These are phyloP conservation scores for Macrotrachela quadricornifera DNA, from an alignment of 1,140 invertebrate genomes.

Conservation along the genomic window DNA sequence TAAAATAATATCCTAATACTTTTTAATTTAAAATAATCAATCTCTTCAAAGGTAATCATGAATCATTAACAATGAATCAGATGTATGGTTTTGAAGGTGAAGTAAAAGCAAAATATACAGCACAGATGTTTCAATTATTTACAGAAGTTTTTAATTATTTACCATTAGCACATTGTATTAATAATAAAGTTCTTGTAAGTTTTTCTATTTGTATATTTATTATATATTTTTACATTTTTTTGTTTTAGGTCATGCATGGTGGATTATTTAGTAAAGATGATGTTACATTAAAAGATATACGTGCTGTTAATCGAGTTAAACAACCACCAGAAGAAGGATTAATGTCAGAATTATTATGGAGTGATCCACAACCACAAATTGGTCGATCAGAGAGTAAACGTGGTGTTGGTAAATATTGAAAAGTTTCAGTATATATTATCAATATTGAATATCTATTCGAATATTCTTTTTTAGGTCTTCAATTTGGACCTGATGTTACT, in stretches of 20 bases:
- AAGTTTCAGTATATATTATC: too few relatives aligned
- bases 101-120: constrained; percentile 73
- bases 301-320: constrained; percentile 62
- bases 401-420: constrained; percentile 60
- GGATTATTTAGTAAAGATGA: constrained; percentile 68
- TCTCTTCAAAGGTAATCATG: constrained; percentile 64
- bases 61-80: constrained; percentile 92
- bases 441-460: too few relatives aligned
- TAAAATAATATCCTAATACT: not conserved
- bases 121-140: constrained; percentile 83
- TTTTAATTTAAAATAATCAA: not conserved
- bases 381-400: constrained; percentile 77
- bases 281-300: constrained; percentile 71
- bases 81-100: constrained; percentile 98
- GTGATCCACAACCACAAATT: constrained; percentile 68
- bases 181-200: constrained; percentile 61
- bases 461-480: not conserved
- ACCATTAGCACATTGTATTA: constrained; percentile 82
- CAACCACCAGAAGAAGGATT: constrained; percentile 78
- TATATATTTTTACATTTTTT: not conserved
- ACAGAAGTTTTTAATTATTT: constrained; percentile 96
- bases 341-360: constrained; percentile 96
- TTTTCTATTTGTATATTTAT: not conserved
- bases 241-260: constrained; percentile 62
- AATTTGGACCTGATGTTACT: constrained; percentile 3